These are phyloP conservation scores for Schizaphis graminum DNA, from an alignment of 2,888 invertebrate species.

Conservation along the genomic window DNA sequence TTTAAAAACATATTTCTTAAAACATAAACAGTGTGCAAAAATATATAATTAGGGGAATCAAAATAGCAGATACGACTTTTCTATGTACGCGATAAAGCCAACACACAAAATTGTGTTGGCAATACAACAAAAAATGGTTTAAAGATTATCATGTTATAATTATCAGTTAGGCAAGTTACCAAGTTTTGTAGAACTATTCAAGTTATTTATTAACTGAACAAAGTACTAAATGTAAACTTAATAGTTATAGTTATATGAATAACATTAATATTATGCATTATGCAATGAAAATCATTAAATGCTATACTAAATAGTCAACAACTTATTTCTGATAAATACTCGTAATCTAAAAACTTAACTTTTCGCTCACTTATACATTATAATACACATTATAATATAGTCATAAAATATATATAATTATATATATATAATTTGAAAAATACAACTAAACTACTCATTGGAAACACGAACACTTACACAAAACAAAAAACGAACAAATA, in stretches of 20 bases:
- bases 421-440: not conserved
- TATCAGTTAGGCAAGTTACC: conserved; percentile 63
- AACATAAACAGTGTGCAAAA: conserved; percentile 3
- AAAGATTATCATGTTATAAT: conserved; percentile 57
- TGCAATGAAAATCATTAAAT: not conserved
- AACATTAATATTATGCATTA: not conserved
- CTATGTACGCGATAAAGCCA: conserved; percentile 4
- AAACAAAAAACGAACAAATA: not conserved
- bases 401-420: not conserved
- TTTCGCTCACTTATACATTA: not conserved
- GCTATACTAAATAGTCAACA: not conserved
- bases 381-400: not conserved
- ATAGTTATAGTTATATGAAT: conserved; percentile 4
- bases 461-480: not conserved
- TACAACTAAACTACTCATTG: not conserved
- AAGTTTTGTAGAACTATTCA: conserved; percentile 38
- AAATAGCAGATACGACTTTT: conserved; percentile 15
- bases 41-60: not conserved
- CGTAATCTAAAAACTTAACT: not conserved
- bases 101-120: conserved; percentile 41
- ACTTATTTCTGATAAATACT: not conserved
- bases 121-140: conserved; percentile 56
- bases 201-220: conserved; percentile 57
- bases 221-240: conserved; percentile 50
- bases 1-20: not conserved